phyloP scores from a whole-genome alignment of 1,140 invertebrate genomes.

The Zaprionus tsacasi region DNA sequence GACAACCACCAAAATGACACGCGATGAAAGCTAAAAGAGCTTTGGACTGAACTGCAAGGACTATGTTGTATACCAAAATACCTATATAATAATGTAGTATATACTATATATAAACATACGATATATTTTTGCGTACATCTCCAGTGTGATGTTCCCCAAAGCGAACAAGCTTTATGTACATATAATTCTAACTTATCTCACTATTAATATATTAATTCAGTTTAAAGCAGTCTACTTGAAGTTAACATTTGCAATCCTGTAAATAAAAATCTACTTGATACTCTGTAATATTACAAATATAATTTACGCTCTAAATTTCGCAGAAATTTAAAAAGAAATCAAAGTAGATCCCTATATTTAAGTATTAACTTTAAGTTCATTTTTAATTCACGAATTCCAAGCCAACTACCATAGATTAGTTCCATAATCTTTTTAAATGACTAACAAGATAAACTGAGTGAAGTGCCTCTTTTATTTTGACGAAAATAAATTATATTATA shows the following conservation, averaged over 20 bases:
- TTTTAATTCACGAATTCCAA: neutral
- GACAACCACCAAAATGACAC: neutral
- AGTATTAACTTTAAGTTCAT: neutral
- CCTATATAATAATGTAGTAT: constrained; percentile 6
- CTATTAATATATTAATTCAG: constrained; percentile 31
- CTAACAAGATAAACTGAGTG: neutral
- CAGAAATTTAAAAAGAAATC: neutral
- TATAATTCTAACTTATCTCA: constrained; percentile 33
- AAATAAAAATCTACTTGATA: constrained; percentile 11
- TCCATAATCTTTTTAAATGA: neutral
- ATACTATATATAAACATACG: constrained; percentile 1
- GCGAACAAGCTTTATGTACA: constrained; percentile 51
- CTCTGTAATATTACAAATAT: neutral
- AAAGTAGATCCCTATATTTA: neutral
- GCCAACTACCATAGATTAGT: neutral
- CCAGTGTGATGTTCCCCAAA: constrained; percentile 2
- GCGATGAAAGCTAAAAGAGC: constrained; percentile 12
- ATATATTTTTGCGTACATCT: constrained; percentile 15
- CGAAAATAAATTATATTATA: neutral
- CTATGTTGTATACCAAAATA: constrained; percentile 25
- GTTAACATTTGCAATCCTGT: constrained; percentile 21
- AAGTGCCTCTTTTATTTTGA: neutral
- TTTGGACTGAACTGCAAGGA: constrained; percentile 11
- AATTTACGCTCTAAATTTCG: neutral
- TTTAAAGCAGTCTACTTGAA: constrained; percentile 16